Base-by-base conservation (phyloP, 2,888 invertebrate genomes). In the Chironomus tentans region DNA sequence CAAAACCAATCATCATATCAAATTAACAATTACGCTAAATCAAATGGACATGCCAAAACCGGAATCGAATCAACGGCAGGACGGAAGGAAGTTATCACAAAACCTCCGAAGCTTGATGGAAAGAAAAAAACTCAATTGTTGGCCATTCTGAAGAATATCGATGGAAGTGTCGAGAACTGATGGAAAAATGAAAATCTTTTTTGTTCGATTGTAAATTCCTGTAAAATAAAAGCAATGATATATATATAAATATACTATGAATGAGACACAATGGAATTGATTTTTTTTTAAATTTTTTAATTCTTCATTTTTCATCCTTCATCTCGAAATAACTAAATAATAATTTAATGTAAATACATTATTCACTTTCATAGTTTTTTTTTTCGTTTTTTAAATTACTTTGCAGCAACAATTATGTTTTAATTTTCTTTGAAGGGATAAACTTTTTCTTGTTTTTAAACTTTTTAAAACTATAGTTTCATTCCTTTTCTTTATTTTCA, bases 111-210 rank as follows among this genome's bases (percentile, higher is more conserved):
- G 10, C 77, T 79, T 78, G 79, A 79, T 76, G 77, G 77, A 76
- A 82, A 84, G 61, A 86, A 86, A 76, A 89, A 89, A 80, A 85
- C 85, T 70, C 87, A 88, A 79, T 81, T 90, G 62, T 82, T 90
- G 73, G 89, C 88, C 13, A 87, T 88, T 2, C 84, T 90, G 77
- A 87, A 88, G 79, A 88, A 88, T 22, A 90, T 90, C 77, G 90
- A 90, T 80, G 84, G 87, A 38, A 78, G 79, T 48, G 21, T 46
- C 47, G 61, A 74, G 12, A 73, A 10, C 3, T 18, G 56, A 10
- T 69, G 48, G 28, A 47, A 22, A 4, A 6, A 1, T 38, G 1
- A 65, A n/a, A 2, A 24, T 18, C 7, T 46, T 69, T 24, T 24
- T 24, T 28, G n/a, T 56, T 56, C 38, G 10, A 38, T 10, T 38